Percentiles rank a stretch among this genome's conserved stretches.
phyloP scores from a whole-genome alignment of 1,140 invertebrate genomes.

The Patella vulgata region DNA sequence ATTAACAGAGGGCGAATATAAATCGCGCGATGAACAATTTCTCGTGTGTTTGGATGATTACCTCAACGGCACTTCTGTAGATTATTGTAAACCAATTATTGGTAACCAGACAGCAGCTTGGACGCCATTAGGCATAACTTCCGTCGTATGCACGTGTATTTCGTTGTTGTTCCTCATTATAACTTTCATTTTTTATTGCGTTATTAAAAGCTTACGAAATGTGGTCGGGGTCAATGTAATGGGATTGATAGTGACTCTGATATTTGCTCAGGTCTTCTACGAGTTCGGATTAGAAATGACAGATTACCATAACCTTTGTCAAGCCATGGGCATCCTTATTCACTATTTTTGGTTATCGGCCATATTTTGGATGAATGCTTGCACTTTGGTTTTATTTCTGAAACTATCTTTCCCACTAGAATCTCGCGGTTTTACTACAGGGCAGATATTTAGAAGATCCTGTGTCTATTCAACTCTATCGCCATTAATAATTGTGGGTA shows the following conservation, averaged over 20 bases:
- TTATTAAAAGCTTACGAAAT: not conserved
- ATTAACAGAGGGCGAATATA: no score
- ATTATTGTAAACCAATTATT: no score
- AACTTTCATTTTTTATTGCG: not conserved
- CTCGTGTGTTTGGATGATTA: no score
- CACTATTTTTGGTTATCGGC: constrained; percentile 13
- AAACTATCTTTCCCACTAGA: constrained; percentile 3
- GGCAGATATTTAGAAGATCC: not conserved
- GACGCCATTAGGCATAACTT: constrained; percentile 5
- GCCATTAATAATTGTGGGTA: not conserved
- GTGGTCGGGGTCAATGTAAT: constrained; percentile 2
- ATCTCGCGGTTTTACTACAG: constrained; percentile 1
- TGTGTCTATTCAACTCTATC: not conserved
- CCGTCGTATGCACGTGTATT: constrained; percentile 6
- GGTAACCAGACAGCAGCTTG: not conserved
- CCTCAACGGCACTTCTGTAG: no score
- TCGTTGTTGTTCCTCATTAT: constrained; percentile 1
- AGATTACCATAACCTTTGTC: constrained; percentile 3
- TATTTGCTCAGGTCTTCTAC: constrained; percentile 11
- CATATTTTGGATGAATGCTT: constrained; percentile 7
- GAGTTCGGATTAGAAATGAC: constrained; percentile 7
- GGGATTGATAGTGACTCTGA: not conserved
- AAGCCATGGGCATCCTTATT: constrained; percentile 3
- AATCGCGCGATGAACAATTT: no score
- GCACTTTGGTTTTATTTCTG: constrained; percentile 10